phyloP scores from a whole-genome alignment of 2,888 invertebrate species.

The Syrphus vitripennis region DNA sequence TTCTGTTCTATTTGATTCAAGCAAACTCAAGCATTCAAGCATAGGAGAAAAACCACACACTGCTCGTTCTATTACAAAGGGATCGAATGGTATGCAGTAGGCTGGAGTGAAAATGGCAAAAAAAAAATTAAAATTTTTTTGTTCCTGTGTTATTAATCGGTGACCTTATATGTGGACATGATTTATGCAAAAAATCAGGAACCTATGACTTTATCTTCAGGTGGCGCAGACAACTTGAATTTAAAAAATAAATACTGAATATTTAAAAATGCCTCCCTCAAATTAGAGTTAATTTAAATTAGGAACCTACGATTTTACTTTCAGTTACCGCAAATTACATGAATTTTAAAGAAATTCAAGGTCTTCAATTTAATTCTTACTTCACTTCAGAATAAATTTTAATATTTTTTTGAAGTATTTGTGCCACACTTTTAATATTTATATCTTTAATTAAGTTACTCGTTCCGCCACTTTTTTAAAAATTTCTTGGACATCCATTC shows the following conservation, averaged over 20 bases:
- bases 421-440: not conserved
- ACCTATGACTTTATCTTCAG: slow-evolving; percentile 13
- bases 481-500: too few species aligned
- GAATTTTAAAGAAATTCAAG: not conserved
- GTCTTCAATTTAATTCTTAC: not conserved
- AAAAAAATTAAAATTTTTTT: not conserved
- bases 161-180: not conserved
- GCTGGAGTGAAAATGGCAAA: not conserved
- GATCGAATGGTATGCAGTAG: too few species aligned
- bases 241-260: too few species aligned
- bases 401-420: not conserved
- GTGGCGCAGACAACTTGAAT: not conserved
- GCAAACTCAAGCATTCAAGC: too few species aligned
- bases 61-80: too few species aligned
- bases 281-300: too few species aligned
- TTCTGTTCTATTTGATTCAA: too few species aligned
- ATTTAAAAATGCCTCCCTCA: too few species aligned
- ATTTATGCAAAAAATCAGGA: not conserved
- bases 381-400: not conserved
- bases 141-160: not conserved
- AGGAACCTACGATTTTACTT: not conserved
- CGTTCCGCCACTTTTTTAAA: too few species aligned
- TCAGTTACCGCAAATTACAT: not conserved
- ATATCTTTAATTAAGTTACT: not conserved
- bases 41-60: too few species aligned